Evolutionary conservation across 2,113 vertebrate species (phyloP), one percentile per base, ranked within the genome.

Genomic region (Microtus ochrogaster): DNA sequence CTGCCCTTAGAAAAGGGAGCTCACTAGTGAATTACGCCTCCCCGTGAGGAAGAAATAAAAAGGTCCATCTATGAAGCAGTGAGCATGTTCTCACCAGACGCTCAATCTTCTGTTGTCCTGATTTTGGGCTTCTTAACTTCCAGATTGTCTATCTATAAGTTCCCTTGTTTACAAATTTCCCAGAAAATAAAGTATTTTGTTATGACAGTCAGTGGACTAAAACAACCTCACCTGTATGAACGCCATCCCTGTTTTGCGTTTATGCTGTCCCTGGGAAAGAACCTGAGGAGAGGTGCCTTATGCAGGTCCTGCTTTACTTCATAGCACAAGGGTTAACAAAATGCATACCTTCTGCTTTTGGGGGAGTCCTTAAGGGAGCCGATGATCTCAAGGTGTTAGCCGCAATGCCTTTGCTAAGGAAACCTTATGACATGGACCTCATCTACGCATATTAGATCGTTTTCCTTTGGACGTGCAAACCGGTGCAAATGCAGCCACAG

Each of bases 381-480:
- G 70, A 52, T 33, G 41, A 6, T 73, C 61, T 89, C 11, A 22
- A 76, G 65, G 68, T 11, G 49, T 24, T 70, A 44, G 39, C 2
- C n/a, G 81, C 81, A 76, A 86, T 36, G 30, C 28, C 55, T 72
- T 73, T 93, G 33, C 58, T 3, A 19, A 61, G 93, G 96, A 95
- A 61, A 73, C 3, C 5, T 66, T 47, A 85, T n/a, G 26, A 55
- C 28, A 4, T 61, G 36, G 52, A n/a, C 30, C 52, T 70, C 28
- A 52, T 17, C 39, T 72, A 3, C 24, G 41, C 14, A 19, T 41
- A 39, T 72, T 10, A 44, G 30, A 66, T 92, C 61, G 47, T 91
- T 93, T 89, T 63, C 39, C 39, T 85, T 16, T 74, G 30, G 13
- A 78, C 94, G 86, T 28, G 28, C 17, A 89, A 94, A 70, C 68